Evolutionary conservation across 2,113 vertebrate genomes (phyloP).

Genomic region (Chlamydotis undulata): DNA sequence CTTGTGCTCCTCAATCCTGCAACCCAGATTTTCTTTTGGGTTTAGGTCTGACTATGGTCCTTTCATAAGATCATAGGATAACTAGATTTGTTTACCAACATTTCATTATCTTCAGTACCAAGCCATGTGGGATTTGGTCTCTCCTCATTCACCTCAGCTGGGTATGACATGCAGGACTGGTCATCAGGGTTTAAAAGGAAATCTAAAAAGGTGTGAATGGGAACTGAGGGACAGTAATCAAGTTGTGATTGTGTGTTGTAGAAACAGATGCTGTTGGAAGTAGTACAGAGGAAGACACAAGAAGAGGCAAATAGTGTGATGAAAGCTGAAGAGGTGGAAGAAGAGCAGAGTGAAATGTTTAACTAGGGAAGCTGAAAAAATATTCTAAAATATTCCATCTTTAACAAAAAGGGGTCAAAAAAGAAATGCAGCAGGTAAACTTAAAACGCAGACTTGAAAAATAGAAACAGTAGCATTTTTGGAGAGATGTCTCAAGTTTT

Average conservation of each 20-base stretch:
- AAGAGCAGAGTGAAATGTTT: conserved; percentile 63
- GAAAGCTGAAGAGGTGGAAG: conserved; percentile 57
- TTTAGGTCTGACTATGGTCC: neutral
- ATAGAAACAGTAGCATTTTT: neutral
- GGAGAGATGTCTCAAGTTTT: neutral
- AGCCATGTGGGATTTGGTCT: neutral
- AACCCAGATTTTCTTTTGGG: neutral
- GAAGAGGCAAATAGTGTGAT: conserved; percentile 64
- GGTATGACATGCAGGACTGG: neutral
- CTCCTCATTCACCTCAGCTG: neutral
- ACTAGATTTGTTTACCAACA: neutral
- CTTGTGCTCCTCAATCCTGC: rapidly evolving
- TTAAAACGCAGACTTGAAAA: neutral
- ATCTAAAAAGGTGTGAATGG: neutral
- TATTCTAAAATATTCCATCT: conserved; percentile 51
- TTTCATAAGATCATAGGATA: neutral
- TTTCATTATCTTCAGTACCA: neutral
- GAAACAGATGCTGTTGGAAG: conserved; percentile 71
- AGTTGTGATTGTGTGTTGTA: neutral
- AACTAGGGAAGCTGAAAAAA: conserved; percentile 62
- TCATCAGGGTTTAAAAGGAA: neutral
- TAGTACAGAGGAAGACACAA: conserved; percentile 48
- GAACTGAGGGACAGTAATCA: neutral
- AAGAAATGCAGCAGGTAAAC: conserved; percentile 71
- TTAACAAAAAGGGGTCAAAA: conserved; percentile 58